Evolutionary conservation across 2,113 vertebrate genomes (phyloP).

Genomic region (Ameiurus melas): DNA sequence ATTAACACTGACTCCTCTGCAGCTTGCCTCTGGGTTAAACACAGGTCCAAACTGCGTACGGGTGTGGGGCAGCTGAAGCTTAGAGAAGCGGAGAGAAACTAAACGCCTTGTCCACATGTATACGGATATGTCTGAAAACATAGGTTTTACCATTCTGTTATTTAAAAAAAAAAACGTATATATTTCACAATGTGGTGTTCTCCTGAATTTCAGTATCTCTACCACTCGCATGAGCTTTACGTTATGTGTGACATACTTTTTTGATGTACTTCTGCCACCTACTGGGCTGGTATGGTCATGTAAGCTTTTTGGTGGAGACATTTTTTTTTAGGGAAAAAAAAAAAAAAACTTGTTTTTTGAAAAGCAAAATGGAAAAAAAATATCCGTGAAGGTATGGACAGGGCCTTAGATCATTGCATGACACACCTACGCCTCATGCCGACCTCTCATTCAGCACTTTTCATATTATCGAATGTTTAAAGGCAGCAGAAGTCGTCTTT

Average conservation of each 20-base stretch:
- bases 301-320: neutral
- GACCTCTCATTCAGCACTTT: constrained; percentile 4
- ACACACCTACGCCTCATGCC: neutral
- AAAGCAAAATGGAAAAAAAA: neutral
- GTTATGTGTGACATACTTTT: neutral
- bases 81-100: neutral
- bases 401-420: neutral
- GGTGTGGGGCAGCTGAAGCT: neutral
- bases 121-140: neutral
- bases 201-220: neutral
- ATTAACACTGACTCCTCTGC: neutral
- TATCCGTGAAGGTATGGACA: neutral
- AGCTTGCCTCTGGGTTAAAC: neutral
- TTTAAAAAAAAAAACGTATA: neutral
- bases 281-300: neutral
- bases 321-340: neutral
- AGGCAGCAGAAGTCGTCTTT: constrained; percentile 11
- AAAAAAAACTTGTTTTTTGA: neutral
- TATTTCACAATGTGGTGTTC: too few relatives aligned
- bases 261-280: neutral
- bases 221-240: neutral
- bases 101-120: neutral
- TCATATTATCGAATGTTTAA: constrained; percentile 35
- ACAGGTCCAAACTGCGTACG: neutral
- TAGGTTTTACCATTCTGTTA: neutral